A percentile compares a stretch with the other conserved stretches of the same genome.
These are phyloP conservation scores for Pholis gunnellus DNA, from an alignment of 2,113 vertebrate genomes.

Conservation along the genomic window DNA sequence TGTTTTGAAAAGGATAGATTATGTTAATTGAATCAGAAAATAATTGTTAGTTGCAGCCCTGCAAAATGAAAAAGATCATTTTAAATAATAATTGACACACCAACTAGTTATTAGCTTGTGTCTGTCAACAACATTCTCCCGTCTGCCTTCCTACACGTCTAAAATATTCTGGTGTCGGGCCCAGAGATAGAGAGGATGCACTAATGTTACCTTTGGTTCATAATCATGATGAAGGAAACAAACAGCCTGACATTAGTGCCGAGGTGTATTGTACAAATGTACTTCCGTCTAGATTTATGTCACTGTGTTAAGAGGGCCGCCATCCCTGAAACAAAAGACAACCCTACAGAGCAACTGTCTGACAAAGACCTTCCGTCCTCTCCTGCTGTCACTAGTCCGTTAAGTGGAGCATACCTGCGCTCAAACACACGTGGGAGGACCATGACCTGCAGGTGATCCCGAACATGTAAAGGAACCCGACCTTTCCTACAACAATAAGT, in stretches of 20 bases:
- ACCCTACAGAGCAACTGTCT: background rate
- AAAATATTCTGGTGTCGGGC: background rate
- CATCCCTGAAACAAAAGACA: constrained; percentile 39
- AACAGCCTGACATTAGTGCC: background rate
- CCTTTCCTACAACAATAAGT: constrained; percentile 45
- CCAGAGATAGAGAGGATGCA: background rate
- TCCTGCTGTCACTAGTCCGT: constrained; percentile 2
- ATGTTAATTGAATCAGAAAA: background rate
- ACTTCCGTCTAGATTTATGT: constrained; percentile 4
- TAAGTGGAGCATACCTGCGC: background rate
- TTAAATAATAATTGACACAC: background rate
- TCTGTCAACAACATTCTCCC: background rate
- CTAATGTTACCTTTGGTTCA: background rate
- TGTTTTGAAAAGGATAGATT: background rate
- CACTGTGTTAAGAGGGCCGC: background rate
- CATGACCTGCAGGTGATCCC: constrained; percentile 23
- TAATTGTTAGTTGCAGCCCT: background rate
- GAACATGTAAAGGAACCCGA: constrained; percentile 27
- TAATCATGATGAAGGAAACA: background rate
- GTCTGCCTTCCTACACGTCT: background rate
- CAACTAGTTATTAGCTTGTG: too few relatives aligned
- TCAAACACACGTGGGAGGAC: constrained; percentile 21
- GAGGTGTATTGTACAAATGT: background rate
- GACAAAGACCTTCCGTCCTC: background rate
- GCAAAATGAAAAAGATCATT: background rate